Evolutionary conservation across 2,888 invertebrate genomes (phyloP).

Genomic region (Catocala sponsa): DNA sequence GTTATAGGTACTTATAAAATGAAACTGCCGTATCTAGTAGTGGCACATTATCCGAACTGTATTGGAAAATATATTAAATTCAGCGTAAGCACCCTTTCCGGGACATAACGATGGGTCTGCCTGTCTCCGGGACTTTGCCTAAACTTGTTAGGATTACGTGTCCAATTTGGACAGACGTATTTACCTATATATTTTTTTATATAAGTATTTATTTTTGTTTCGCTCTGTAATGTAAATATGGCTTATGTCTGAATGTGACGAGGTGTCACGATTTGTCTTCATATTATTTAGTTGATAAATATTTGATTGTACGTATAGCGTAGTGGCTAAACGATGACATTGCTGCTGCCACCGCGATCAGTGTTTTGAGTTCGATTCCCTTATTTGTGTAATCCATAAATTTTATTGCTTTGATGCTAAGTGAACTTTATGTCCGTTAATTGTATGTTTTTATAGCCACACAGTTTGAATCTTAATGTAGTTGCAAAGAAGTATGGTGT

Average conservation of each 20-base stretch:
- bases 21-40: constrained; percentile 45
- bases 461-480: too few relatives aligned
- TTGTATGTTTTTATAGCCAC: too few relatives aligned
- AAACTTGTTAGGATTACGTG: constrained; percentile 65
- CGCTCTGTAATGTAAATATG: neutral
- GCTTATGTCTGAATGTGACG: constrained; percentile 7
- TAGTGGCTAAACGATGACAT: too few relatives aligned
- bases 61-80: constrained; percentile 67
- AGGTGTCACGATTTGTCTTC: constrained; percentile 6
- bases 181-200: constrained; percentile 33
- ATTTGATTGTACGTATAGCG: too few relatives aligned
- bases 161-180: constrained; percentile 39
- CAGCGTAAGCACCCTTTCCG: constrained; percentile 60
- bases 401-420: too few relatives aligned
- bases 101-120: constrained; percentile 58
- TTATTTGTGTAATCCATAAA: too few relatives aligned
- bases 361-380: too few relatives aligned
- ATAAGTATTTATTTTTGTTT: neutral
- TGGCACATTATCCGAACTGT: constrained; percentile 39
- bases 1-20: neutral
- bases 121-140: constrained; percentile 51
- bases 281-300: too few relatives aligned
- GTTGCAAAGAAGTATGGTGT: too few relatives aligned
- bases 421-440: too few relatives aligned
- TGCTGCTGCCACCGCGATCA: too few relatives aligned